These are phyloP conservation scores for Huso huso DNA, from an alignment of 2,797 vertebrate species.

Conservation along the genomic window DNA sequence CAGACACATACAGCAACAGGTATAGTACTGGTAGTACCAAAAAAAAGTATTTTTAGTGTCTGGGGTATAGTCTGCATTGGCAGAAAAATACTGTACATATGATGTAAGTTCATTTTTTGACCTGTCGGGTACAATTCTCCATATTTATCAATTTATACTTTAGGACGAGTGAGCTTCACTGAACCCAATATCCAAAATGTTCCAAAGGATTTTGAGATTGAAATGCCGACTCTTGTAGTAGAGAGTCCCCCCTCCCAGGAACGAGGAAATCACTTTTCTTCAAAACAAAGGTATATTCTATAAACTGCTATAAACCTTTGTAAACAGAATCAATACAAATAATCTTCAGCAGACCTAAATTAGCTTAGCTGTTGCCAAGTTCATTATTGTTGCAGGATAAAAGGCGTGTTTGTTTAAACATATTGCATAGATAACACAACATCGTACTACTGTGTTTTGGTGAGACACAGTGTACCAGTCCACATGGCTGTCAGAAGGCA, in stretches of 20 bases:
- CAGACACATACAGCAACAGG: constrained; percentile 93
- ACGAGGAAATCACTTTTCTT: constrained; percentile 22
- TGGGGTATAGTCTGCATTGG: neutral
- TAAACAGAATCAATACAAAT: no score
- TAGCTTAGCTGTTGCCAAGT: no score
- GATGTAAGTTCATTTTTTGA: no score
- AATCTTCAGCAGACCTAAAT: no score
- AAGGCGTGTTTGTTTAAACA: neutral
- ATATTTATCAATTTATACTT: constrained; percentile 10
- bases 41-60: neutral
- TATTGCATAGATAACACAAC: neutral
- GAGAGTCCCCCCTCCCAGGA: constrained; percentile 74
- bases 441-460: neutral
- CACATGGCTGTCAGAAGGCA: neutral
- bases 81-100: no score
- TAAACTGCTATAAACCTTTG: no score
- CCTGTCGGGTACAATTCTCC: neutral
- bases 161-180: constrained; percentile 84
- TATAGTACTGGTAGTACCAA: constrained; percentile 30
- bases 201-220: constrained; percentile 93
- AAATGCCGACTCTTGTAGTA: constrained; percentile 70
- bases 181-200: constrained; percentile 97
- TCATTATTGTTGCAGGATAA: no score
- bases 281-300: constrained; percentile 35
- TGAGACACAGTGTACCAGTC: no score